Percentiles rank a stretch among this genome's conserved stretches.
Evolutionary conservation across 2,113 vertebrate species (phyloP).

Genomic region (Zosterops pallidus): DNA sequence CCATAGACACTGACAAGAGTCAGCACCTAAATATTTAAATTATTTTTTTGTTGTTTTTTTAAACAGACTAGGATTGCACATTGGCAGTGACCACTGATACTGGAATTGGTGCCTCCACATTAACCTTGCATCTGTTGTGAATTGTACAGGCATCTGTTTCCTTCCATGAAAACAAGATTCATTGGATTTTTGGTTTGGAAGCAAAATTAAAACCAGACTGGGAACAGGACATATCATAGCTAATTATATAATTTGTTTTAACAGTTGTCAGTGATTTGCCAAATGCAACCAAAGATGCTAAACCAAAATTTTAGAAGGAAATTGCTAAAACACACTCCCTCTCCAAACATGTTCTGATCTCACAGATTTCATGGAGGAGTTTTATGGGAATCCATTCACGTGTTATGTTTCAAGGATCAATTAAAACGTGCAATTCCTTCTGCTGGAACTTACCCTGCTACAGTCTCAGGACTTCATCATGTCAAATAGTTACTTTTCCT

Average conservation of each 20-base stretch:
- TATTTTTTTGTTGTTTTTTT: background rate
- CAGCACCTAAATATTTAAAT: background rate
- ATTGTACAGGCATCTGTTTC: constrained; percentile 29
- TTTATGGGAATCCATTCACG: background rate
- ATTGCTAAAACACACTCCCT: background rate
- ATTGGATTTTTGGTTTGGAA: background rate
- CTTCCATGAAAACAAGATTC: background rate
- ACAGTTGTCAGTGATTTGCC: background rate
- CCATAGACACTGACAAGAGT: background rate
- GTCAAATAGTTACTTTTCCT: background rate
- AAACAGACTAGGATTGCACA: background rate
- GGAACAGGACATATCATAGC: background rate
- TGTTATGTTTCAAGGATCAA: background rate
- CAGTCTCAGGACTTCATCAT: background rate
- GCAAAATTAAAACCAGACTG: constrained; percentile 21
- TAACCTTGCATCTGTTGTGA: constrained; percentile 22
- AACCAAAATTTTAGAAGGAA: background rate
- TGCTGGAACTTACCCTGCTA: background rate
- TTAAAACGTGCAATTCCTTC: background rate
- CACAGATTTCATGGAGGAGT: background rate
- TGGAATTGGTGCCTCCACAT: background rate
- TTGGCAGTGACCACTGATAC: background rate
- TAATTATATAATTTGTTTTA: background rate
- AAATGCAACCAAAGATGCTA: background rate
- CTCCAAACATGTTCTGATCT: background rate